These are phyloP conservation scores for Garrulus glandarius DNA, from an alignment of 2,797 vertebrate species.

Conservation along the genomic window DNA sequence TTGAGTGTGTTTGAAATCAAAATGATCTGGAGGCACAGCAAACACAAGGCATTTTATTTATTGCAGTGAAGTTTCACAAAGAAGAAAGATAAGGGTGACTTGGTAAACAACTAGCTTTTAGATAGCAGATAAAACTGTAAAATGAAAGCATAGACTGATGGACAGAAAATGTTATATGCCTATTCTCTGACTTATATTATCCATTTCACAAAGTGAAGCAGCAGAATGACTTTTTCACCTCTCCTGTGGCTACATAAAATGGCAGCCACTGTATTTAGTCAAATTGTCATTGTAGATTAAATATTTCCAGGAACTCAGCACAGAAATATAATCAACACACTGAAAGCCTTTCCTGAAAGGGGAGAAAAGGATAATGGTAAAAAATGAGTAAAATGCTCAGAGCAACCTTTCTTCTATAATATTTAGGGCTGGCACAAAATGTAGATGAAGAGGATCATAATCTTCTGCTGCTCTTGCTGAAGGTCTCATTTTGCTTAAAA, in stretches of 20 bases:
- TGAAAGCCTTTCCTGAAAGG: background rate
- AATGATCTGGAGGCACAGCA: slow-evolving; percentile 35
- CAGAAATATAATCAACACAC: background rate
- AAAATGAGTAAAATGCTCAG: background rate
- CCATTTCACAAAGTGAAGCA: slow-evolving; percentile 42
- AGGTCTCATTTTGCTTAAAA: background rate
- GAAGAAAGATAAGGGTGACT: slow-evolving; percentile 62
- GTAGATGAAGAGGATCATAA: background rate
- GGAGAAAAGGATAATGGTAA: background rate
- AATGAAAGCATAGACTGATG: slow-evolving; percentile 55
- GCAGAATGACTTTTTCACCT: slow-evolving; percentile 33
- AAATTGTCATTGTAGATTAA: slow-evolving; percentile 43
- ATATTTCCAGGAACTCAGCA: slow-evolving; percentile 31
- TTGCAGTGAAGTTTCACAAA: slow-evolving; percentile 30
- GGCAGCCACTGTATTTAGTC: slow-evolving; percentile 25
- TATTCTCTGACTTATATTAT: slow-evolving; percentile 37
- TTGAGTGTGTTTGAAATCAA: slow-evolving; percentile 65
- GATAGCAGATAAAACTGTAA: slow-evolving; percentile 52
- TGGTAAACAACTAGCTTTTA: slow-evolving; percentile 65
- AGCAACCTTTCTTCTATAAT: background rate
- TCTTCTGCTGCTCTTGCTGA: background rate
- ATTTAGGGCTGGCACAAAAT: background rate
- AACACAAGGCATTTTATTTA: slow-evolving; percentile 53
- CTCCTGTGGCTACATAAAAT: slow-evolving; percentile 2
- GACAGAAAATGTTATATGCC: slow-evolving; percentile 24